Evolutionary conservation across 2,797 vertebrate genomes (phyloP), one percentile per base, ranked within the genome.

Genomic region (Distichodus sexfasciatus): DNA sequence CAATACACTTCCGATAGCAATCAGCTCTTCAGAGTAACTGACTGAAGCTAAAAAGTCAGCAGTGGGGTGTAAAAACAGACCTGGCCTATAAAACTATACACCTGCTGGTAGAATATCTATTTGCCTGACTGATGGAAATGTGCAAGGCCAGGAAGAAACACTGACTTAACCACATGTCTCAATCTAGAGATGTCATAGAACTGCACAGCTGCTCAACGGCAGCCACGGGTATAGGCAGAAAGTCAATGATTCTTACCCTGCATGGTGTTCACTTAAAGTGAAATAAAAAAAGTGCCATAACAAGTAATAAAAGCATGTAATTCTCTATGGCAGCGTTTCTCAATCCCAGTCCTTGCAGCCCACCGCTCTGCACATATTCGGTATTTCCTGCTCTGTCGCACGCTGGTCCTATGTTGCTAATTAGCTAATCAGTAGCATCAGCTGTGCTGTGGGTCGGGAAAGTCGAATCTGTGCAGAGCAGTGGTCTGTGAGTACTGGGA

Each of bases 21-120:
- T 10, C 23, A 41, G 55, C 33, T 19, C 21, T 21, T 40, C 36
- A 40, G 36, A 40, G 19, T 21, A 6, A 38, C 6, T 17, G 54
- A 12, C 55, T 4, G 6, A 15, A 23, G 28, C 36, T 26, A 41
- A 31, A n/a, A 41, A 50, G 17, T 67, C 33, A 66, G 66, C 55
- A 41, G 23, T 28, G 17, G 40, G 55, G 29, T 54, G 72, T 57
- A 47, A 61, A 66, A 51, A 63, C 19, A 62, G 53, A 44, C 12
- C 8, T 5, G 28, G n/a, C 59, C 68, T 46, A 72, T 72, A 71
- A 74, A 81, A 75, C 53, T 55, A 72, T 66, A 77, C n/a, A 3
- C 66, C 19, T 4, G n/a, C 44, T 73, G 38, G 38, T 79, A 55
- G 76, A 68, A 71, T 72, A 62, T 59, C 54, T 44, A 57, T 40